Conservation (phyloP, 2,113 vertebrate species). For the Onychostruthus taczanowskii region DNA sequence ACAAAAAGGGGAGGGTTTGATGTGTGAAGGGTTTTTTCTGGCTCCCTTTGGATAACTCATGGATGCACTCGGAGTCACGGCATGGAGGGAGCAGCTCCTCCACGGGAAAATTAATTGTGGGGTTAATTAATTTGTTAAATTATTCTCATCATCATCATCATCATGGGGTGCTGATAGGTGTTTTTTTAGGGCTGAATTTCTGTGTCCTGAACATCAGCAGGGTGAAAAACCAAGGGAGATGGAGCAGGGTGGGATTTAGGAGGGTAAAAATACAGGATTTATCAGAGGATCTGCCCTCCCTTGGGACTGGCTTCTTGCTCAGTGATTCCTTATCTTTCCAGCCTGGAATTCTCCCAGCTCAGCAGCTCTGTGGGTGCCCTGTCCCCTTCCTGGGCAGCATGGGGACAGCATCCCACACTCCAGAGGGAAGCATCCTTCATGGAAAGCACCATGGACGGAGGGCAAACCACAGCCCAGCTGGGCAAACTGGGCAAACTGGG, state of each 20-base stretch:
- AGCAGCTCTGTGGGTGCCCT: not conserved
- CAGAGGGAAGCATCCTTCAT: not conserved
- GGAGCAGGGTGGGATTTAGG: not conserved
- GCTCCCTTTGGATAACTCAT: rapidly evolving
- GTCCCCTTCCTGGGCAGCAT: not conserved
- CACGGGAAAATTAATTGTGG: rapidly evolving
- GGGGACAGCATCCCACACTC: not conserved
- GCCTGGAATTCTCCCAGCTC: not conserved
- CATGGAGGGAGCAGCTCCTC: rapidly evolving
- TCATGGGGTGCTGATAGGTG: not conserved
- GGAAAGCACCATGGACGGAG: not conserved
- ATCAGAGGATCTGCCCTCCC: not conserved
- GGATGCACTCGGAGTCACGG: not conserved
- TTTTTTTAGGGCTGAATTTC: not conserved
- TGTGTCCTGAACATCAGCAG: not conserved
- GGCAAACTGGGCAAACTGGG: not conserved
- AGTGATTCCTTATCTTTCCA: not conserved
- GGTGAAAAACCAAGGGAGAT: not conserved
- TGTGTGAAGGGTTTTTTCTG: rapidly evolving
- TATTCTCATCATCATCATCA: not conserved
- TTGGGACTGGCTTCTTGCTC: not conserved
- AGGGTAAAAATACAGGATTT: not conserved
- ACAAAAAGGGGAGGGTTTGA: rapidly evolving
- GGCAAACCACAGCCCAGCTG: not conserved
- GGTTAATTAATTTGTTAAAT: rapidly evolving